Evolutionary conservation across 1,140 invertebrate species (phyloP), one percentile per base, ranked within the genome.

Genomic region (Brachionus paranguensis): DNA sequence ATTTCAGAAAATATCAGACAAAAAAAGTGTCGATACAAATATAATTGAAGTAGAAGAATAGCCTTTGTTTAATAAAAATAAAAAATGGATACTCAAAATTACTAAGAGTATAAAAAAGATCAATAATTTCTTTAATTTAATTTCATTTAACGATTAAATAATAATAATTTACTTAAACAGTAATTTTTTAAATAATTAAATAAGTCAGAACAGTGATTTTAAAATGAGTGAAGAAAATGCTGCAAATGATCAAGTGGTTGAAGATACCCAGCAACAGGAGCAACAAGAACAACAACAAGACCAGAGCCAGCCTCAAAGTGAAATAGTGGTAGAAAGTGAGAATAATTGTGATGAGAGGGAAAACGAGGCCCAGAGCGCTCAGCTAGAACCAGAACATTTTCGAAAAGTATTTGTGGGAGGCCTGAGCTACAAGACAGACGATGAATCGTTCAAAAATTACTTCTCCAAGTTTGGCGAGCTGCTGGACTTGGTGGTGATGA

Each of bases 361-460:
- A 4, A 47, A 12, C 14, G 45, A 47, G 1, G 0, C 2, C 11
- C 11, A 47, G 45, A 47, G 45, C 45, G 45, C 45, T 41, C 76
- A 33, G 24, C 12, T 72, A 24, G 70, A 84, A 43, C 70, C 83
- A 10, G 83, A 84, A 41, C 68, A 76, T 53, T 74, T 84, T 47
- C 24, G 83, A 17, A 84, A 84, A 47, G 83, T 84, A 2, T 84
- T 84, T 29, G 72, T 84, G n/a, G 83, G 83, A 14, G 83, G 83
- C n/a, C 47, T 84, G 3, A 76, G 20, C 17, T 84, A 27, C 20
- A 53, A 64, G n/a, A 84, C 83, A 17, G 72, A 78, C 37, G 83
- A 84, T 5, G 47, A 76, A 17, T 37, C 83, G 33, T 78, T 84
- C 33, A 60, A 65, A 12, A 41, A 11, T 11, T 78, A 84, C 76